These are phyloP conservation scores for Unio pictorum DNA, from an alignment of 2,888 invertebrate genomes.

Conservation along the genomic window DNA sequence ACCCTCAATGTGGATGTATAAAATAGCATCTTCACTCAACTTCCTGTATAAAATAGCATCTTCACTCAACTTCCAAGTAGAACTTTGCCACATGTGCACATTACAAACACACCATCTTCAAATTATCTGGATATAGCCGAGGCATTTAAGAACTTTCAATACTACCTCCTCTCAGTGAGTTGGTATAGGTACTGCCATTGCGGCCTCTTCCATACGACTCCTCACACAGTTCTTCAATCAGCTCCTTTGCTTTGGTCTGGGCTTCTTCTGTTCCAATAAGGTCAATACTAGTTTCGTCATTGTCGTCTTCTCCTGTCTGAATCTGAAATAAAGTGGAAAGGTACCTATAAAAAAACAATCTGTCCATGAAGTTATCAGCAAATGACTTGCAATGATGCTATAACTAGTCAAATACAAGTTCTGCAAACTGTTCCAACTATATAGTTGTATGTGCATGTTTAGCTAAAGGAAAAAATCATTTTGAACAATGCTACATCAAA, in stretches of 20 bases:
- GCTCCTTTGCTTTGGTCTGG: constrained; percentile 72
- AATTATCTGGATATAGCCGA: no score
- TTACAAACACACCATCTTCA: no score
- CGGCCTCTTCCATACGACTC: constrained; percentile 17
- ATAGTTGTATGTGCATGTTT: no score
- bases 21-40: no score
- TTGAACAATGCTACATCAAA: no score
- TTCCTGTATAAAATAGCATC: no score
- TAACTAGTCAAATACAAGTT: background rate
- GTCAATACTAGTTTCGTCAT: constrained; percentile 71
- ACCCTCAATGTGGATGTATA: no score
- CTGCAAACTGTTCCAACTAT: no score
- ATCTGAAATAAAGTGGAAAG: constrained; percentile 31
- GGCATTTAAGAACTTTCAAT: no score
- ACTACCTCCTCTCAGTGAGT: background rate
- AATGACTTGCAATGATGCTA: background rate
- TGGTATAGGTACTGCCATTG: constrained; percentile 36
- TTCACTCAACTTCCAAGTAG: no score
- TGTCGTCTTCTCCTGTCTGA: constrained; percentile 40
- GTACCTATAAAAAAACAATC: background rate
- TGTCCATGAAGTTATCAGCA: background rate
- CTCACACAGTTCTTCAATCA: constrained; percentile 55
- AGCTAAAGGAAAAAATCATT: no score
- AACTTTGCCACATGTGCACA: no score
- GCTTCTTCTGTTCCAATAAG: constrained; percentile 75